phyloP scores from a whole-genome alignment of 2,888 invertebrate genomes.

The Abscondita cerata region DNA sequence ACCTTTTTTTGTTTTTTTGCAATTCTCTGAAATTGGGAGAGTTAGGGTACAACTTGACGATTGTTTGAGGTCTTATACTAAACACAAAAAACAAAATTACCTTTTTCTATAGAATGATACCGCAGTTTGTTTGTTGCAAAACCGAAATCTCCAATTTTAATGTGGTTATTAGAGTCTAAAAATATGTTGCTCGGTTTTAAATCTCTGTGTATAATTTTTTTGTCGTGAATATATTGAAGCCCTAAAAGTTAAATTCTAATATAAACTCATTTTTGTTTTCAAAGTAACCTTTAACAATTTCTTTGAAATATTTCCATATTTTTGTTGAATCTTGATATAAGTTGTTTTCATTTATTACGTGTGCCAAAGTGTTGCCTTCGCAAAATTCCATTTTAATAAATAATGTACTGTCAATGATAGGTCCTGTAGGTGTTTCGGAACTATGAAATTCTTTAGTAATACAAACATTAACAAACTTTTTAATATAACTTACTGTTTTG shows the following conservation, averaged over 20 bases:
- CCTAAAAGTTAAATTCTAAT: slow-evolving; percentile 54
- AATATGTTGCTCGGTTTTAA: slow-evolving; percentile 93
- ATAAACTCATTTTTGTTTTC: too few relatives aligned
- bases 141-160: slow-evolving; percentile 98
- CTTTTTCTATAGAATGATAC: slow-evolving; percentile 42
- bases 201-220: slow-evolving; percentile 87
- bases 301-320: slow-evolving; percentile 91
- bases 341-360: slow-evolving; percentile 73
- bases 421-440: too few relatives aligned
- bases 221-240: slow-evolving; percentile 89
- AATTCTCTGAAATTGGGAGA: too few relatives aligned
- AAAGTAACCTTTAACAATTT: slow-evolving; percentile 86
- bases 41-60: too few relatives aligned
- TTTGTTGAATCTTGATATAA: slow-evolving; percentile 78
- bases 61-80: too few relatives aligned
- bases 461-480: too few relatives aligned
- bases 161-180: slow-evolving; percentile 91
- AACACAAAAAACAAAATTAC: too few relatives aligned
- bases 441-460: too few relatives aligned
- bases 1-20: too few relatives aligned
- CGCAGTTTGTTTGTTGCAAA: too few relatives aligned
- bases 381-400: slow-evolving; percentile 99
- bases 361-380: slow-evolving; percentile 89
- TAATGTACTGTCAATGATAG: too few relatives aligned
- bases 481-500: too few relatives aligned